Conservation (phyloP, 2,797 vertebrate genomes). For the Psittacula derbiana region DNA sequence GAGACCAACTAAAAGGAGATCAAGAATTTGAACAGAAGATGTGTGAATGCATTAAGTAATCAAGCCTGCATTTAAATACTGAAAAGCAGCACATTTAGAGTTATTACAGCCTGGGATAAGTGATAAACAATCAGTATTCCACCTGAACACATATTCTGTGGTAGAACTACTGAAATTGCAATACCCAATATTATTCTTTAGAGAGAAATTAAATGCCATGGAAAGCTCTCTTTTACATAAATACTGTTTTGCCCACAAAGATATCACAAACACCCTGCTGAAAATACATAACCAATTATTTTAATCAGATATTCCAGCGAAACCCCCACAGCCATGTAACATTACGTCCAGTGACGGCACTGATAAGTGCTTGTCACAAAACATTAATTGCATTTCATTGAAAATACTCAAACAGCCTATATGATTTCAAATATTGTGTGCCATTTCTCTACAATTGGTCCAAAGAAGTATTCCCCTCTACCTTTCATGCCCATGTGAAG, state of each 20-base stretch:
- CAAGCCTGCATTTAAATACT: background rate
- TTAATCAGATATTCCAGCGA: constrained; percentile 25
- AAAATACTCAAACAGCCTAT: background rate
- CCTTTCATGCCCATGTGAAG: background rate
- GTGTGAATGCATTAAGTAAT: background rate
- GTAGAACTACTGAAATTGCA: background rate
- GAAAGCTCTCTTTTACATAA: background rate
- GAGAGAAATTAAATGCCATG: background rate
- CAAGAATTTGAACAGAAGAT: background rate
- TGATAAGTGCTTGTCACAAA: constrained; percentile 3
- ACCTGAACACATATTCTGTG: background rate
- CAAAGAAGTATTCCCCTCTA: constrained; percentile 9
- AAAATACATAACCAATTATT: background rate
- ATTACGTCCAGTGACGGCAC: background rate
- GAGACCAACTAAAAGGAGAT: background rate
- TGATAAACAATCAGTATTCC: background rate
- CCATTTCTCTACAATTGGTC: constrained; percentile 5
- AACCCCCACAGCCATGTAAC: background rate
- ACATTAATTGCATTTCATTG: background rate
- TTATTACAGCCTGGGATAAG: background rate
- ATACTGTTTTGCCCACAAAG: background rate
- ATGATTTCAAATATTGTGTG: background rate
- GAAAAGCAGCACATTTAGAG: background rate
- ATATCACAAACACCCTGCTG: background rate
- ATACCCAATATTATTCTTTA: background rate